Evolutionary conservation across 2,797 vertebrate species (phyloP).

Genomic region (Melanotaenia pygmaea): DNA sequence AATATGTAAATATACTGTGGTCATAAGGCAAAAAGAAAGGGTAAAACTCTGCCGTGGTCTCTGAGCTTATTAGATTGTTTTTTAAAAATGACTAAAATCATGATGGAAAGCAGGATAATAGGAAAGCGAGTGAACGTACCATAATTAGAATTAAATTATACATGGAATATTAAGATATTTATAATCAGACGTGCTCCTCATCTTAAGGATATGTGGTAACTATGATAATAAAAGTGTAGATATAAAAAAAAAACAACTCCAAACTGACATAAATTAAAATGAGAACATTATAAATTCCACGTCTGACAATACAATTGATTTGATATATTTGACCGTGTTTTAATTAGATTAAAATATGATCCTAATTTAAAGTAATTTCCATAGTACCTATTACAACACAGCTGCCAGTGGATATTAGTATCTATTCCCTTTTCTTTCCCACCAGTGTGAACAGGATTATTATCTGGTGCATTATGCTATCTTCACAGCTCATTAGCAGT

Average conservation of each 20-base stretch:
- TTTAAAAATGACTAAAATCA: constrained; percentile 52
- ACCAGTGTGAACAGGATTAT: constrained; percentile 59
- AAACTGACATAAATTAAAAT: constrained; percentile 11
- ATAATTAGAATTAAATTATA: constrained; percentile 22
- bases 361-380: constrained; percentile 56
- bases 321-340: constrained; percentile 35
- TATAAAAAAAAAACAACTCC: neutral
- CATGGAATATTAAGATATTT: constrained; percentile 20
- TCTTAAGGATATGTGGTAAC: constrained; percentile 7
- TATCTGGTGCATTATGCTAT: constrained; percentile 57
- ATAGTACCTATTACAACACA: constrained; percentile 41
- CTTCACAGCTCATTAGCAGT: constrained; percentile 72
- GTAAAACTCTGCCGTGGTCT: constrained; percentile 34
- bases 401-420: constrained; percentile 49
- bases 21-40: constrained; percentile 46
- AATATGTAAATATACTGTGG: constrained; percentile 57
- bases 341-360: constrained; percentile 58
- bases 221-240: neutral
- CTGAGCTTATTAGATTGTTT: constrained; percentile 39
- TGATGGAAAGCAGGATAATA: constrained; percentile 37
- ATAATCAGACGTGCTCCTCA: constrained; percentile 10
- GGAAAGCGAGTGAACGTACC: constrained; percentile 1
- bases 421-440: constrained; percentile 32
- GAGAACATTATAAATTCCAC: constrained; percentile 23
- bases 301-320: constrained; percentile 33